Conservation (phyloP, 2,113 vertebrate genomes). For the Gallinago paraguaiae region DNA sequence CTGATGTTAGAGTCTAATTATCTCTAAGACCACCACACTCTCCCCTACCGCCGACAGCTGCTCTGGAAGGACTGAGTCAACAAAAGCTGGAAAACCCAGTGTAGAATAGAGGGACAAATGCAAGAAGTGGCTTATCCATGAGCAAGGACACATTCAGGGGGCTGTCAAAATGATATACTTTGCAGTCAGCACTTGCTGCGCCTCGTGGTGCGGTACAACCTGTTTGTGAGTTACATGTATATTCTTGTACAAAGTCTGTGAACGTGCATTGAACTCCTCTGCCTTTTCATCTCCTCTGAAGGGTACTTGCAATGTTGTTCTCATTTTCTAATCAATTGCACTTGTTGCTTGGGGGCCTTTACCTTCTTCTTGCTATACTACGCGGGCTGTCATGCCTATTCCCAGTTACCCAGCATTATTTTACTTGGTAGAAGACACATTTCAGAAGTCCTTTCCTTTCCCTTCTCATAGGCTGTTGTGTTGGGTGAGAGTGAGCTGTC, state of each 20-base stretch:
- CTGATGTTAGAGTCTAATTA: neutral
- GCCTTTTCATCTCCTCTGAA: conserved; percentile 24
- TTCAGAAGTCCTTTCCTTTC: neutral
- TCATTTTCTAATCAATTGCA: conserved; percentile 42
- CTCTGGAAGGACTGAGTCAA: neutral
- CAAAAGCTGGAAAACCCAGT: neutral
- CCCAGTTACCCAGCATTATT: neutral
- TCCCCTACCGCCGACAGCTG: rapidly evolving
- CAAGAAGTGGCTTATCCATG: neutral
- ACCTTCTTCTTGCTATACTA: neutral
- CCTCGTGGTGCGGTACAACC: neutral
- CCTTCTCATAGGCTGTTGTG: neutral
- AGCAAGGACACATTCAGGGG: neutral
- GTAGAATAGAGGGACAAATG: neutral
- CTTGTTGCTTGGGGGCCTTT: conserved; percentile 17
- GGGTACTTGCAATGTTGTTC: neutral
- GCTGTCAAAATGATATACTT: neutral
- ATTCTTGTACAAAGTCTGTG: conserved; percentile 45
- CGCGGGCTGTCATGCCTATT: neutral
- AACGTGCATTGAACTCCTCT: conserved; percentile 40
- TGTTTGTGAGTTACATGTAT: conserved; percentile 39
- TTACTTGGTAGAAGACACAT: neutral
- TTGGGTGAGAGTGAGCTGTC: neutral
- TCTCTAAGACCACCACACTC: neutral
- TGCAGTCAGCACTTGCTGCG: conserved; percentile 19